Base-by-base conservation (phyloP, 2,113 vertebrate genomes). In the Steatornis caripensis region DNA sequence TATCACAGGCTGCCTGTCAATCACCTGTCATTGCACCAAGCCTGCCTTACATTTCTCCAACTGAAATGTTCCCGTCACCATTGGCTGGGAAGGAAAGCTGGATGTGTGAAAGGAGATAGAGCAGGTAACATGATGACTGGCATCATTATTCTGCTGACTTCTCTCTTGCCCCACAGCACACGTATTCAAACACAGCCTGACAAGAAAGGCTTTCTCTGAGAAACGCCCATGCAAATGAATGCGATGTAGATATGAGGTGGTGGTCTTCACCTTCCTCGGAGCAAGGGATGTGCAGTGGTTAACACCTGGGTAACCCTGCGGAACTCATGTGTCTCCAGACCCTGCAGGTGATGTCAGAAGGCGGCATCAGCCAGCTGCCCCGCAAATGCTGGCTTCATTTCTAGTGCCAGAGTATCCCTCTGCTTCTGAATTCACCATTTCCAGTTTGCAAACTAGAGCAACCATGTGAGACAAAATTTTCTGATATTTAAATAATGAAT, bases 1-100 rank as follows among this genome's bases (percentile, higher is more conserved):
- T 92, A 96, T 94, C 53, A 58, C 55, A 54, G 48, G n/a, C 60
- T 83, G 90, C 64, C 91, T 96, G 93, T 95, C 85, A 84, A n/a
- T 93, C 95, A 94, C 37, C 78, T 7, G 12, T 37, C 6, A 9
- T 26, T 75, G 80, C 72, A 84, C 48, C 41, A 26, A 77, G 60
- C 12, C 81, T 87, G 43, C 54, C 49, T 86, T 11, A 2, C 58
- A 6, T 24, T n/a, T 65, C 53, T 23, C 43, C 5, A 5, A 8
- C 22, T 5, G 18, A 60, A 51, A 72, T 57, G 74, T 51, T 68
- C 26, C 45, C 1, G 3, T 15, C 34, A 8, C 37, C 8, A 6
- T 29, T 51, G 39, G 61, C 62, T 0, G 0, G 80, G 75, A 64
- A 39, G 75, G n/a, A 43, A 60, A 79, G 49, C 24, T 45, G 84